These are phyloP conservation scores for Salvelinus namaycush DNA, from an alignment of 2,113 vertebrate species.

Conservation along the genomic window DNA sequence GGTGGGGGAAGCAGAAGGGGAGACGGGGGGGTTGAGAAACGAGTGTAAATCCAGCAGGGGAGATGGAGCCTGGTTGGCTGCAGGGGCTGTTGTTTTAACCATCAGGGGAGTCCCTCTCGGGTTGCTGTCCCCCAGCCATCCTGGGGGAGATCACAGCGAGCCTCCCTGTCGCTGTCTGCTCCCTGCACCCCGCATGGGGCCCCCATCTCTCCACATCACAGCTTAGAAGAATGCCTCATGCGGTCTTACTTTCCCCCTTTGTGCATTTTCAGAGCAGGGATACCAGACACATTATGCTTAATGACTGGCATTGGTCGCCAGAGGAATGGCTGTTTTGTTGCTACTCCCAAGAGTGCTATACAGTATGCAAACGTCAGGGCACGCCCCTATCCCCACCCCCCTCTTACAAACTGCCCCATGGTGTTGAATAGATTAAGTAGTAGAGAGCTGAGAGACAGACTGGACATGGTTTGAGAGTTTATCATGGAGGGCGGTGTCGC, in stretches of 20 bases:
- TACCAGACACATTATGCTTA: slow-evolving; percentile 74
- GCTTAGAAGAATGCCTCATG: slow-evolving; percentile 71
- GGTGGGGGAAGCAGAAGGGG: background rate
- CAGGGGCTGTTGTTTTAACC: slow-evolving; percentile 67
- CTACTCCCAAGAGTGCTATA: slow-evolving; percentile 51
- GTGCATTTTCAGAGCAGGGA: slow-evolving; percentile 66
- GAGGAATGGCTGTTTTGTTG: slow-evolving; percentile 67
- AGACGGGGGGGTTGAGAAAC: slow-evolving; percentile 27
- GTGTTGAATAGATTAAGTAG: slow-evolving; percentile 20
- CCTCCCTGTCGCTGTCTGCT: slow-evolving; percentile 67
- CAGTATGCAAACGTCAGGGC: slow-evolving; percentile 52
- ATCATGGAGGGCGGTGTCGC: background rate
- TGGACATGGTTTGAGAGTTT: slow-evolving; percentile 14
- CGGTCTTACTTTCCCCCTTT: slow-evolving; percentile 70
- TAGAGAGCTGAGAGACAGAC: slow-evolving; percentile 4
- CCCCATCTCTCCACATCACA: slow-evolving; percentile 70
- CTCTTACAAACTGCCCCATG: slow-evolving; percentile 34
- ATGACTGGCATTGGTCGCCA: slow-evolving; percentile 65
- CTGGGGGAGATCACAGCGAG: slow-evolving; percentile 69
- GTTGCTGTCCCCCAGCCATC: slow-evolving; percentile 70
- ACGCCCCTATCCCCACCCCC: slow-evolving; percentile 23
- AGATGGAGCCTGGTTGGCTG: slow-evolving; percentile 60
- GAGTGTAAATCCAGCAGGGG: slow-evolving; percentile 55
- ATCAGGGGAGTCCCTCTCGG: slow-evolving; percentile 61
- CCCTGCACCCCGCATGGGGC: slow-evolving; percentile 55